Percentiles rank a stretch among this genome's conserved stretches.
Conservation (phyloP, 2,797 vertebrate species). For the Lepus townsendii region DNA sequence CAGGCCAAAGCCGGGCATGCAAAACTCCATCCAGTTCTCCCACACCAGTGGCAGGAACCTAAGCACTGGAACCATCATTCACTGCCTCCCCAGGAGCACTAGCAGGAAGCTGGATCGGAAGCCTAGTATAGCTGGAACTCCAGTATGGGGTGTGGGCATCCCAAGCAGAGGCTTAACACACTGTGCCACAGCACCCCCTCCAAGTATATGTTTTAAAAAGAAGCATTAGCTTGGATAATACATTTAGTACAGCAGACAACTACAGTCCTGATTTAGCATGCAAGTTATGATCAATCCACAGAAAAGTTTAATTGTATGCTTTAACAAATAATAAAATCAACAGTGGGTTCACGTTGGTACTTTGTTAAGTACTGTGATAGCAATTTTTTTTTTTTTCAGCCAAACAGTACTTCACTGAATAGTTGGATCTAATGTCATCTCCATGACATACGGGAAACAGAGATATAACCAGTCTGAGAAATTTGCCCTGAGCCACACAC, state of each 20-base stretch:
- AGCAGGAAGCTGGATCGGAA: too few relatives aligned
- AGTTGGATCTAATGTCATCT: not conserved
- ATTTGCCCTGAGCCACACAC: not conserved
- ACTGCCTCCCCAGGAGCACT: too few relatives aligned
- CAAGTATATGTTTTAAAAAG: not conserved
- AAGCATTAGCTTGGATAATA: not conserved
- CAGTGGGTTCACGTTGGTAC: not conserved
- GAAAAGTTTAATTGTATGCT: conserved; percentile 30
- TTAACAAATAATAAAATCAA: conserved; percentile 58
- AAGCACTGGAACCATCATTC: too few relatives aligned
- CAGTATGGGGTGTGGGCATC: too few relatives aligned
- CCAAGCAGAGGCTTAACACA: too few relatives aligned
- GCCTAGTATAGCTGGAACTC: too few relatives aligned
- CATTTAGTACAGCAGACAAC: not conserved
- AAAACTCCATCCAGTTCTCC: too few relatives aligned
- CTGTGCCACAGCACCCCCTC: too few relatives aligned
- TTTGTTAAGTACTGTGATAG: not conserved
- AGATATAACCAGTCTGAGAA: not conserved
- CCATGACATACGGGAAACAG: not conserved
- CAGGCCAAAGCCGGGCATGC: too few relatives aligned
- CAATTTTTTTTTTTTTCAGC: not conserved
- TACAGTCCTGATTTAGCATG: not conserved
- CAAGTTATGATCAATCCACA: not conserved
- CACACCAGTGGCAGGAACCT: too few relatives aligned
- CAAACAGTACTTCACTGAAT: not conserved